Percentiles rank a stretch among this genome's conserved stretches.
Evolutionary conservation across 2,113 vertebrate species (phyloP).

Genomic region (Calyptommatus sinebrachiatus): DNA sequence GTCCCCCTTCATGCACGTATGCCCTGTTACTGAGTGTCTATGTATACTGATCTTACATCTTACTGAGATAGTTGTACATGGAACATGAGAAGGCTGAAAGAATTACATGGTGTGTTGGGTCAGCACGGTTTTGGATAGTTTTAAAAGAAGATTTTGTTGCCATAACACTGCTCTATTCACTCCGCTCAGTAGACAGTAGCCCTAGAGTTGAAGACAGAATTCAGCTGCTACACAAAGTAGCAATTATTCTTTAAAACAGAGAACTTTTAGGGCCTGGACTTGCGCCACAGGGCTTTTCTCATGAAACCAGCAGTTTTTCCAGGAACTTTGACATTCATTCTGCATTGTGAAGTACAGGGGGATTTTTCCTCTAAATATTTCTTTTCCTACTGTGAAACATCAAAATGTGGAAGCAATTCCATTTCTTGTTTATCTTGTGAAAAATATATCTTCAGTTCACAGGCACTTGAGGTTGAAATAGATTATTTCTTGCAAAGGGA

Average conservation of each 20-base stretch:
- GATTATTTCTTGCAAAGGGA: constrained; percentile 32
- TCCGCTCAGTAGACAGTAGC: constrained; percentile 64
- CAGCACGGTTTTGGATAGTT: constrained; percentile 50
- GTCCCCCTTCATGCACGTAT: too few relatives aligned
- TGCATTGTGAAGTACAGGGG: constrained; percentile 43
- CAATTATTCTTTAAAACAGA: constrained; percentile 73
- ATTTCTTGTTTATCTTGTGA: constrained; percentile 52
- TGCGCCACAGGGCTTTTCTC: constrained; percentile 70
- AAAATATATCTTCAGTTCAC: constrained; percentile 52
- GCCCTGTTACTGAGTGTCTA: constrained; percentile 6
- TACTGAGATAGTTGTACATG: neutral
- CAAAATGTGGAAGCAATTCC: constrained; percentile 52
- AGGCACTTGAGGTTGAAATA: constrained; percentile 36
- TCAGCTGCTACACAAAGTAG: constrained; percentile 75
- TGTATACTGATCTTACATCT: constrained; percentile 9
- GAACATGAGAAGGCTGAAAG: constrained; percentile 5
- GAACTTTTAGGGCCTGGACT: constrained; percentile 52
- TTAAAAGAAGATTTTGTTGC: constrained; percentile 68
- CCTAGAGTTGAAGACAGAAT: constrained; percentile 64
- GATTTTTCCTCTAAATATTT: constrained; percentile 50
- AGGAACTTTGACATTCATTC: constrained; percentile 54
- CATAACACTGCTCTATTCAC: constrained; percentile 60
- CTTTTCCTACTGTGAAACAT: constrained; percentile 39
- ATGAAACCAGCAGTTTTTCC: constrained; percentile 61
- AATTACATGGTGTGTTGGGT: constrained; percentile 8